Evolutionary conservation across 1,140 invertebrate species (phyloP).

Genomic region (Atta texana): DNA sequence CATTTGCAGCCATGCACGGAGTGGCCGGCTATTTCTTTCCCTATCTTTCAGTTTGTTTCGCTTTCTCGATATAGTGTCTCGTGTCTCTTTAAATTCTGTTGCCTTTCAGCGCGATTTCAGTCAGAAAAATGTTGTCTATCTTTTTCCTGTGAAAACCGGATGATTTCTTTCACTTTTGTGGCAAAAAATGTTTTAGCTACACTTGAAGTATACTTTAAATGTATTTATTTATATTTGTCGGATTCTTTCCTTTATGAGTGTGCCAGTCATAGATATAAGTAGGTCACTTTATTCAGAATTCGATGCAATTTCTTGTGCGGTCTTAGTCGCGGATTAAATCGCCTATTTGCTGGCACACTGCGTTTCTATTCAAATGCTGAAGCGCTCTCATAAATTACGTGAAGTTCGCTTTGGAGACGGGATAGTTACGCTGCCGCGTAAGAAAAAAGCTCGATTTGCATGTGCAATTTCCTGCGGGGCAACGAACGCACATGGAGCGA

Average conservation of each 20-base stretch:
- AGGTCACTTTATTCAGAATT: conserved; percentile 19
- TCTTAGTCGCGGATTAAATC: conserved; percentile 60
- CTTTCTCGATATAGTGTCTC: conserved; percentile 47
- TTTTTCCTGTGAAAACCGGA: neutral
- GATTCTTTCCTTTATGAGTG: neutral
- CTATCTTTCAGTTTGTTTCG: conserved; percentile 47
- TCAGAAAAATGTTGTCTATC: conserved; percentile 14
- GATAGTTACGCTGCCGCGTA: conserved; percentile 39
- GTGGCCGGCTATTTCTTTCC: conserved; percentile 54
- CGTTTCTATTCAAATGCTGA: conserved; percentile 51
- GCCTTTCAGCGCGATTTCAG: conserved; percentile 7
- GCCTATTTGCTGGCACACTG: conserved; percentile 52
- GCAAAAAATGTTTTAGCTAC: neutral
- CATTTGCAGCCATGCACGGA: conserved; percentile 80
- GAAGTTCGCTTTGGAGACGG: conserved; percentile 54
- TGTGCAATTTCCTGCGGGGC: conserved; percentile 70
- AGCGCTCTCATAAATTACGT: conserved; percentile 55
- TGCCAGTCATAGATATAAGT: conserved; percentile 2
- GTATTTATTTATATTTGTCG: conserved; percentile 13
- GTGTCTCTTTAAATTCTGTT: conserved; percentile 59
- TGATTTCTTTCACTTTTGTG: neutral
- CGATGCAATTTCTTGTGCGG: conserved; percentile 43
- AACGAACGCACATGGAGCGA: conserved; percentile 66
- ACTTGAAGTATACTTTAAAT: neutral
- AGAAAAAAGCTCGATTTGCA: conserved; percentile 72